Conservation (phyloP, 2,797 vertebrate species). For the Myotis planiceps region DNA sequence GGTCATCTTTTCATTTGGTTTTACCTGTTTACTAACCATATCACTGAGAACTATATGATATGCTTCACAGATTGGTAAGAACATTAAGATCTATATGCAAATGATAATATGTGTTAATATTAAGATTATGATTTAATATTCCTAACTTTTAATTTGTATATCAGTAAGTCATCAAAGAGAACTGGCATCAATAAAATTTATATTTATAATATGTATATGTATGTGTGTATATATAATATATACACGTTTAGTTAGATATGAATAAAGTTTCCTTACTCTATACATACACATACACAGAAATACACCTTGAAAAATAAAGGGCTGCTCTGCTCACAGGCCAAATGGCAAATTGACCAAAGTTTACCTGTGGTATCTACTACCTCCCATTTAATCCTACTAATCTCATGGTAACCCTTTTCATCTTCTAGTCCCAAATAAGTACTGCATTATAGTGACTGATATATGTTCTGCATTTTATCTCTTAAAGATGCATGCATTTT, state of each 20-base stretch:
- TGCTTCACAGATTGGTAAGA: neutral
- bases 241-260: neutral
- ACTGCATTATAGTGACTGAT: neutral
- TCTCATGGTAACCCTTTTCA: neutral
- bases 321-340: neutral
- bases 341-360: neutral
- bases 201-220: neutral
- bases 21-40: slow-evolving; percentile 73
- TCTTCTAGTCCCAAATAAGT: neutral
- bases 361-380: neutral
- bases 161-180: neutral
- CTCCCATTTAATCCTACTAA: neutral
- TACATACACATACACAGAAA: neutral
- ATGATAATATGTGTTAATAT: neutral
- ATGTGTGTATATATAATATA: no score
- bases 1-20: slow-evolving; percentile 81
- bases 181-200: neutral
- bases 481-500: neutral
- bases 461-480: neutral
- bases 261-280: neutral
- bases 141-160: neutral
- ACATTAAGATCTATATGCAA: neutral
- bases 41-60: slow-evolving; percentile 43
- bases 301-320: neutral
- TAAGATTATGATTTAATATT: neutral